Conservation (phyloP, 2,797 vertebrate species). For the Sebastes trivittatus region DNA sequence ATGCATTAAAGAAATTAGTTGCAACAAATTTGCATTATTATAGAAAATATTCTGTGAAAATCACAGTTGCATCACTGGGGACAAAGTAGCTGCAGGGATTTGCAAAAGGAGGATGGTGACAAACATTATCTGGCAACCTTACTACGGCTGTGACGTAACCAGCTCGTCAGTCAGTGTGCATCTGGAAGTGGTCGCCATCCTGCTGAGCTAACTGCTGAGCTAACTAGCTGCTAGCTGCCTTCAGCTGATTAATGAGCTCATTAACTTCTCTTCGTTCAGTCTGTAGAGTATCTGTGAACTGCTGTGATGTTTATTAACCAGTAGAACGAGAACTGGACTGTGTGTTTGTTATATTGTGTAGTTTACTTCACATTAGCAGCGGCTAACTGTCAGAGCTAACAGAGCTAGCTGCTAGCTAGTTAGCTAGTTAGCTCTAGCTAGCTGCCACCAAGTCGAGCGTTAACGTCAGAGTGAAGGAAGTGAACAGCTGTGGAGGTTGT, state of each 20-base stretch:
- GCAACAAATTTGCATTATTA: too few species aligned
- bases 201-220: slow-evolving; percentile 41
- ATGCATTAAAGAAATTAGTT: too few species aligned
- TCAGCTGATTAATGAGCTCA: too few species aligned
- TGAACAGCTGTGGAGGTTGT: neutral
- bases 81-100: neutral
- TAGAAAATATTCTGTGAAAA: too few species aligned
- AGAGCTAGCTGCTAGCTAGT: slow-evolving; percentile 37
- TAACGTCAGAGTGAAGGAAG: neutral
- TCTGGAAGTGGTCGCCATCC: slow-evolving; percentile 74
- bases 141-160: neutral
- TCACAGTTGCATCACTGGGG: neutral
- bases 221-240: neutral
- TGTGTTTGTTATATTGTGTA: neutral
- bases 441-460: neutral
- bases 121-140: slow-evolving; percentile 50
- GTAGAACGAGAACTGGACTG: too few species aligned
- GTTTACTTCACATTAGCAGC: neutral
- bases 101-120: slow-evolving; percentile 2
- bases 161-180: slow-evolving; percentile 41
- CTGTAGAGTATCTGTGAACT: too few species aligned
- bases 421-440: neutral
- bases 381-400: neutral
- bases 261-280: neutral
- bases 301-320: too few species aligned